Percentiles rank a stretch among this genome's conserved stretches.
Evolutionary conservation across 2,113 vertebrate species (phyloP).

Genomic region (Chaenogobius annularis): DNA sequence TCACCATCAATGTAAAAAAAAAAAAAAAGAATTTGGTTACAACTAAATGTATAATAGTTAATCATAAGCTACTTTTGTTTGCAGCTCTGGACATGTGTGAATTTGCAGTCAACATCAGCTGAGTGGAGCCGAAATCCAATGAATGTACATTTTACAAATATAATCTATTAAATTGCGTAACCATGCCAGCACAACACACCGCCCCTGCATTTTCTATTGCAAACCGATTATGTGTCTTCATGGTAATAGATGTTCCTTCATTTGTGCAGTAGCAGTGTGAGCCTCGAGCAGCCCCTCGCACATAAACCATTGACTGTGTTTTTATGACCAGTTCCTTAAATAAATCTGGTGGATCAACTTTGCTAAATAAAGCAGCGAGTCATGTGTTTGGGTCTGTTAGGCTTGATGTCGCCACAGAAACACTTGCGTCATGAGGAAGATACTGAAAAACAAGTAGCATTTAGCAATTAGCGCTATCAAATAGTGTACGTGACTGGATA

Average conservation of each 20-base stretch:
- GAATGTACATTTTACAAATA: neutral
- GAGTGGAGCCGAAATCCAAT: slow-evolving; percentile 2
- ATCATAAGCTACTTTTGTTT: neutral
- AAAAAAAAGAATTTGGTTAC: too few species aligned
- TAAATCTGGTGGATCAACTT: slow-evolving; percentile 56
- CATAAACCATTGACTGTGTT: slow-evolving; percentile 48
- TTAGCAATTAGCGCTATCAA: slow-evolving; percentile 53
- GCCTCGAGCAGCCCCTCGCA: slow-evolving; percentile 17
- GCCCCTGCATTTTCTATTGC: neutral
- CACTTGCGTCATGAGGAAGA: slow-evolving; percentile 39
- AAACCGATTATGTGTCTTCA: neutral
- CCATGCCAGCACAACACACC: neutral
- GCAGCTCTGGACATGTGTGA: neutral
- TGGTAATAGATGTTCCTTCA: slow-evolving; percentile 17
- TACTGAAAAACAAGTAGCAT: slow-evolving; percentile 15
- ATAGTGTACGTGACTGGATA: neutral
- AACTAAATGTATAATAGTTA: too few species aligned
- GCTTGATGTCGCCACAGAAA: slow-evolving; percentile 59
- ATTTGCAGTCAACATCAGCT: neutral
- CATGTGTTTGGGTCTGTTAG: slow-evolving; percentile 47
- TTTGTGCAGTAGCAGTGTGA: slow-evolving; percentile 17
- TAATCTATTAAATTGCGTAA: neutral
- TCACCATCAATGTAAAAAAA: too few species aligned
- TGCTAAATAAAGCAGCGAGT: slow-evolving; percentile 58
- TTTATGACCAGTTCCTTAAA: slow-evolving; percentile 47